Evolutionary conservation across 2,888 invertebrate species (phyloP).

Genomic region (Lepidochitona cinerea): DNA sequence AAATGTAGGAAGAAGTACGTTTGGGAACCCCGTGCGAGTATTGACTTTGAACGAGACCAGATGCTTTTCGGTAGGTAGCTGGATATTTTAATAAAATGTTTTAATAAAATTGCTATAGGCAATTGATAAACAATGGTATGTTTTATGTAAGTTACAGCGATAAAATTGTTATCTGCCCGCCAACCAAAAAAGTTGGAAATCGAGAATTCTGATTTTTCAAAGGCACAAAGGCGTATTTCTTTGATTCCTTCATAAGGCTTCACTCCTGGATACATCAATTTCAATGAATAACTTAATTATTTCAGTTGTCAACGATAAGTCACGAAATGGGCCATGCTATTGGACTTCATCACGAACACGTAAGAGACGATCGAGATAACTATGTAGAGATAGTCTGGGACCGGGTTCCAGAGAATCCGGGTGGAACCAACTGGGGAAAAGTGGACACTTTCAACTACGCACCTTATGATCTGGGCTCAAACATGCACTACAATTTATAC

Average conservation of each 20-base stretch:
- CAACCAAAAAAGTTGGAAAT: neutral
- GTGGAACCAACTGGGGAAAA: neutral
- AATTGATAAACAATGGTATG: too few relatives aligned
- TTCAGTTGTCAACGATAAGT: neutral
- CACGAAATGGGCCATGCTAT: conserved; percentile 3
- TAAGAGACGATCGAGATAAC: neutral
- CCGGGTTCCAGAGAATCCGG: neutral
- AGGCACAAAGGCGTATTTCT: neutral
- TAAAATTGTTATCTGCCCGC: neutral
- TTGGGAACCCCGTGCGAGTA: neutral
- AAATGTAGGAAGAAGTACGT: neutral
- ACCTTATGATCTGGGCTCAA: neutral
- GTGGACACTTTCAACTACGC: neutral
- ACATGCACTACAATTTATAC: neutral
- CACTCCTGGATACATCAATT: neutral
- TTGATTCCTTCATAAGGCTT: neutral
- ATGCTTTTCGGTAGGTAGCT: neutral
- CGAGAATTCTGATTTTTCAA: too few relatives aligned
- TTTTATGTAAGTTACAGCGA: neutral
- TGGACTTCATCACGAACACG: conserved; percentile 1
- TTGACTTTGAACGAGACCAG: neutral
- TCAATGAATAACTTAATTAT: neutral
- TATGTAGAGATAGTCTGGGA: neutral
- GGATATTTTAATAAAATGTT: neutral
- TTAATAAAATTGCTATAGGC: too few relatives aligned